Evolutionary conservation across 2,797 vertebrate species (phyloP).

Genomic region (Sebastes hubbsi): DNA sequence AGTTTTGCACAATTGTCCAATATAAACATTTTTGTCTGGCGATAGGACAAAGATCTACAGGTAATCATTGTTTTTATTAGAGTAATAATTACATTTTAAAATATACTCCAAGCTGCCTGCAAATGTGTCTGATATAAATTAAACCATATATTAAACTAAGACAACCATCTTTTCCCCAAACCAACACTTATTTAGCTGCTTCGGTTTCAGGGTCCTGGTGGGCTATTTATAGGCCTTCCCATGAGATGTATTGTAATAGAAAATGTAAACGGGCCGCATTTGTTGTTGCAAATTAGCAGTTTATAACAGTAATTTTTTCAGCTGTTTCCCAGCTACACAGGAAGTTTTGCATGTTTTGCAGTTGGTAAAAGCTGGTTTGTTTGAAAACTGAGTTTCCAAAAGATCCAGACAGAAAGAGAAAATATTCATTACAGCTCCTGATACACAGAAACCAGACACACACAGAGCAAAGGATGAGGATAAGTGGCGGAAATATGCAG

Average conservation of each 20-base stretch:
- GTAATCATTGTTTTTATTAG: neutral
- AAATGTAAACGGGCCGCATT: neutral
- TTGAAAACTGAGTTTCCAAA: neutral
- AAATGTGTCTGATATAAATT: too few relatives aligned
- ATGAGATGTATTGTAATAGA: too few relatives aligned
- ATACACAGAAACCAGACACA: neutral
- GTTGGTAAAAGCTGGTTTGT: neutral
- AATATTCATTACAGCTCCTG: conserved; percentile 3
- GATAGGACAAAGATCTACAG: neutral
- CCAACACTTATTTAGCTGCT: too few relatives aligned
- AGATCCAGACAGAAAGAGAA: neutral
- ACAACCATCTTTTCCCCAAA: too few relatives aligned
- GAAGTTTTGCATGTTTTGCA: neutral
- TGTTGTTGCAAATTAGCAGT: neutral
- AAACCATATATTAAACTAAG: too few relatives aligned
- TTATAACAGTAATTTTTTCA: neutral
- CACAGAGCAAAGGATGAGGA: neutral
- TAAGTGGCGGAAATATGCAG: neutral
- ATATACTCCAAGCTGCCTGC: too few relatives aligned
- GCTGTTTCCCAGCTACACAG: neutral
- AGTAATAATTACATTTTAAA: too few relatives aligned
- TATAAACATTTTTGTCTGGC: neutral
- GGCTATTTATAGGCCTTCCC: too few relatives aligned
- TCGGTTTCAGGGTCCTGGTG: accelerated
- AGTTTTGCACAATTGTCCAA: neutral